Conservation (phyloP, 2,888 invertebrate genomes). For the Scaptomyza tumidula region DNA sequence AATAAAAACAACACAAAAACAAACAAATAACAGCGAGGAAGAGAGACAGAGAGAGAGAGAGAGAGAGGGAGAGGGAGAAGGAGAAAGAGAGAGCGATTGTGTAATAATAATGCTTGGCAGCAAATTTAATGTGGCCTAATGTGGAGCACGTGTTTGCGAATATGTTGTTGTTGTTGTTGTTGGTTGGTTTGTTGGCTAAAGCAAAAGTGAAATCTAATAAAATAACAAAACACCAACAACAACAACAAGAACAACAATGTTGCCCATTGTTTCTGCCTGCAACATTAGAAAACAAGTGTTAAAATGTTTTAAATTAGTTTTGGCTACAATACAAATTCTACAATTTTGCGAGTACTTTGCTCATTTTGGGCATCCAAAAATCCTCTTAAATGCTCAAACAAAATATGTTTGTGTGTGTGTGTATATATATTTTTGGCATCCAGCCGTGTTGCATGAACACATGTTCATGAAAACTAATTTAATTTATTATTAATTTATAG, state of each 20-base stretch:
- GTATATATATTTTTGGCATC: conserved; percentile 16
- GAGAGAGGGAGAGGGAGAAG: conserved; percentile 2
- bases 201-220: conserved; percentile 69
- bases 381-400: conserved; percentile 36
- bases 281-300: conserved; percentile 70
- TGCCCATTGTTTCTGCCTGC: conserved; percentile 5
- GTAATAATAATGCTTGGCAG: conserved; percentile 60
- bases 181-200: conserved; percentile 4
- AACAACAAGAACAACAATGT: conserved; percentile 19
- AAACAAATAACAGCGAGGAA: conserved; percentile 40
- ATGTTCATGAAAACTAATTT: conserved; percentile 63
- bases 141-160: conserved; percentile 22
- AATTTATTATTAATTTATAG: conserved; percentile 68
- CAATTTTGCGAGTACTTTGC: conserved; percentile 50
- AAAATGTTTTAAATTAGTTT: conserved; percentile 80
- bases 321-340: conserved; percentile 41
- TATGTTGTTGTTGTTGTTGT: conserved; percentile 7
- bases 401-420: conserved; percentile 8
- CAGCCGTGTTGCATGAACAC: conserved; percentile 20
- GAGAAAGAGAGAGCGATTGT: conserved; percentile 14
- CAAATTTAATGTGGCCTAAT: conserved; percentile 62
- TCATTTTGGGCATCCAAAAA: conserved; percentile 35
- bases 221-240: conserved; percentile 53
- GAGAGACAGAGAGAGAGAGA: no score
- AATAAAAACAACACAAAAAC: conserved; percentile 57